phyloP scores from a whole-genome alignment of 1,140 invertebrate genomes.

The Paracyclopina nana region DNA sequence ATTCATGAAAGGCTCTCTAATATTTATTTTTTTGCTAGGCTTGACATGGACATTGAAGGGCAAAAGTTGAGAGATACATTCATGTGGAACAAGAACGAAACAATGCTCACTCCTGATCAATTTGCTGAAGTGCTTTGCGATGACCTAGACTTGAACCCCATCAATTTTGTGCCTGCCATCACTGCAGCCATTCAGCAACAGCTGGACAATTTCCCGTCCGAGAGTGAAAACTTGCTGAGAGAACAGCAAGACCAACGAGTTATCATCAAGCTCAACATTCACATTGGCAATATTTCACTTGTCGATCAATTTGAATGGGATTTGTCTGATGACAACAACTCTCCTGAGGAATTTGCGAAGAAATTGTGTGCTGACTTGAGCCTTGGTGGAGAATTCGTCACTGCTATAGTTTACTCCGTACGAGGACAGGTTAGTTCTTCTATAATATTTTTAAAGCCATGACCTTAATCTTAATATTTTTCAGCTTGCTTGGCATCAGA shows the following conservation, averaged over 20 bases:
- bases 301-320: slow-evolving; percentile 99
- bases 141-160: slow-evolving; percentile 87
- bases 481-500: slow-evolving; percentile 85
- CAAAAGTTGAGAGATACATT: slow-evolving; percentile 94
- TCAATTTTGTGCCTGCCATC: slow-evolving; percentile 90
- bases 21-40: too few species aligned
- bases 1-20: too few species aligned
- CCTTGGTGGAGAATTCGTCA: slow-evolving; percentile 95
- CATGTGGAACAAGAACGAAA: slow-evolving; percentile 99
- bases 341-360: slow-evolving; percentile 90
- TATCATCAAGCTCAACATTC: slow-evolving; percentile 94
- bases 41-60: slow-evolving; percentile 99
- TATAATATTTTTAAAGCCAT: too few species aligned
- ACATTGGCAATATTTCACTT: slow-evolving; percentile 95
- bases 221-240: slow-evolving; percentile 51
- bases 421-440: slow-evolving; percentile 41
- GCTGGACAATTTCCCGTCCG: slow-evolving; percentile 71
- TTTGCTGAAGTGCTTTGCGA: slow-evolving; percentile 97
- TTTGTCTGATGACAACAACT: slow-evolving; percentile 93
- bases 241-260: slow-evolving; percentile 82
- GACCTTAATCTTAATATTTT: too few species aligned
- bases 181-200: slow-evolving; percentile 89
- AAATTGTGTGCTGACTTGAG: slow-evolving; percentile 90
- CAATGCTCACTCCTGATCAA: slow-evolving; percentile 89
- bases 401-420: slow-evolving; percentile 93